phyloP scores from a whole-genome alignment of 2,113 vertebrate genomes.

The Mugil cephalus region DNA sequence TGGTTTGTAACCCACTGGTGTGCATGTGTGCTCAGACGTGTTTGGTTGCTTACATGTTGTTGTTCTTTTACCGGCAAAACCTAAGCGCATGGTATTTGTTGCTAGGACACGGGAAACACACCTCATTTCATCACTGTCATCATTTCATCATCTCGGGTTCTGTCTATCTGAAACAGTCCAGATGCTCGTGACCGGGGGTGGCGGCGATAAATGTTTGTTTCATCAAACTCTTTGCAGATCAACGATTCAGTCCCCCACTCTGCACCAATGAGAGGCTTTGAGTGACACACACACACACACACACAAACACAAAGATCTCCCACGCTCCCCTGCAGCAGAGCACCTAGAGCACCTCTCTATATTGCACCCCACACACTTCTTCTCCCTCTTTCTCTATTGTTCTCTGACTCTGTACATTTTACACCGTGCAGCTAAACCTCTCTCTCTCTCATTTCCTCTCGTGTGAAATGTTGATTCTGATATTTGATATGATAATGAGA shows the following conservation, averaged over 20 bases:
- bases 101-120: background rate
- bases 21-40: conserved; percentile 25
- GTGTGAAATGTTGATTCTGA: background rate
- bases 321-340: conserved; percentile 67
- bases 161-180: conserved; percentile 21
- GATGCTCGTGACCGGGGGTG: conserved; percentile 13
- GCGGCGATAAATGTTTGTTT: conserved; percentile 55
- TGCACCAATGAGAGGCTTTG: conserved; percentile 45
- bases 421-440: background rate
- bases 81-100: too few relatives aligned
- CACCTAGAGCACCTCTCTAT: conserved; percentile 63
- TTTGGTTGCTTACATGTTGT: background rate
- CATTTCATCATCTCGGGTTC: conserved; percentile 7
- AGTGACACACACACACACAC: conserved; percentile 35
- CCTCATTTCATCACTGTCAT: conserved; percentile 31
- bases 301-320: conserved; percentile 51
- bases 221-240: conserved; percentile 56
- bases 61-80: too few relatives aligned
- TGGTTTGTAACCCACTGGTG: conserved; percentile 25
- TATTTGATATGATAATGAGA: background rate
- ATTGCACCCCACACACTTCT: conserved; percentile 53
- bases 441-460: background rate
- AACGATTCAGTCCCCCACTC: conserved; percentile 63
- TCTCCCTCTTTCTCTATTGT: conserved; percentile 34
- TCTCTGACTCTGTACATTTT: conserved; percentile 16